Conservation (phyloP, 2,888 invertebrate species). For the Scrobipalpa atriplicella region DNA sequence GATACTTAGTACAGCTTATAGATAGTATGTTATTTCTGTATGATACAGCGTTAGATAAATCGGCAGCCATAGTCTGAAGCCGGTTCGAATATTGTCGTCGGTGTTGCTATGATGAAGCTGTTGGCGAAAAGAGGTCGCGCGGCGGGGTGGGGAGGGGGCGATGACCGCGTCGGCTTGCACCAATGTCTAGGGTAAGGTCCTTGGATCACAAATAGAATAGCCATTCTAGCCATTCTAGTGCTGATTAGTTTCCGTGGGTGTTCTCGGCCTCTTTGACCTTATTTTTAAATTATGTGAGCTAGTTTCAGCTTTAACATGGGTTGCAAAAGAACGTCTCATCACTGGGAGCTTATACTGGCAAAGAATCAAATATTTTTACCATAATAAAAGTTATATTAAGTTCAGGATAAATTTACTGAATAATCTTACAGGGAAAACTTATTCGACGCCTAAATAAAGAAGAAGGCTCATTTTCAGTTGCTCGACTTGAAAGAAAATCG, state of each 20-base stretch:
- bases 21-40: slow-evolving; percentile 22
- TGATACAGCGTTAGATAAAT: slow-evolving; percentile 47
- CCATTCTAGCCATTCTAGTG: slow-evolving; percentile 45
- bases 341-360: too few relatives aligned
- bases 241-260: slow-evolving; percentile 53
- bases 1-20: too few relatives aligned
- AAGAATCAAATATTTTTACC: too few relatives aligned
- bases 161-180: slow-evolving; percentile 76
- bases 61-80: slow-evolving; percentile 44
- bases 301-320: not conserved
- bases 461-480: too few relatives aligned
- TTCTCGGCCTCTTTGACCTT: slow-evolving; percentile 41
- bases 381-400: too few relatives aligned
- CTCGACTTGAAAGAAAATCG: not conserved
- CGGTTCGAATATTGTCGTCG: slow-evolving; percentile 48
- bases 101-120: slow-evolving; percentile 53
- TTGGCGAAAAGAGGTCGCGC: slow-evolving; percentile 67
- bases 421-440: too few relatives aligned
- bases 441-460: too few relatives aligned
- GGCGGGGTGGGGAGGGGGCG: slow-evolving; percentile 62
- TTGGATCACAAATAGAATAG: slow-evolving; percentile 62
- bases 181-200: slow-evolving; percentile 80
- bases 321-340: slow-evolving; percentile 5
- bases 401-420: too few relatives aligned
- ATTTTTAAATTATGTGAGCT: too few relatives aligned